A percentile compares a stretch with the other conserved stretches of the same genome.
Evolutionary conservation across 2,888 invertebrate species (phyloP).

Genomic region (Hecatera dysodea): DNA sequence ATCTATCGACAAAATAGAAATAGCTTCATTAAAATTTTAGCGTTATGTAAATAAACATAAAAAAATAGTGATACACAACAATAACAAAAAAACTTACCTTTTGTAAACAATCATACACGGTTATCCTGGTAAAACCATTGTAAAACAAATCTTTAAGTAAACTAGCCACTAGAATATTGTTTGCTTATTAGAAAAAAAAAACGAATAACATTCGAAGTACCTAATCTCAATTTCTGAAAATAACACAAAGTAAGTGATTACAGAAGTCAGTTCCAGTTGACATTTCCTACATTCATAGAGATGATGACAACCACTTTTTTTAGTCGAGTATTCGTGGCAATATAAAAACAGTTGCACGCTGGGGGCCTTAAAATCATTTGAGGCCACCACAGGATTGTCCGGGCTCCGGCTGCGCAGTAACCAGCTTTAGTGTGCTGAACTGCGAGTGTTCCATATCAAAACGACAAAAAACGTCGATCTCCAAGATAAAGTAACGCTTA

Average conservation of each 20-base stretch:
- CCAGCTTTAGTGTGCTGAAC: too few species aligned
- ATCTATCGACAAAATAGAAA: slow-evolving; percentile 20
- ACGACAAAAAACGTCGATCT: too few species aligned
- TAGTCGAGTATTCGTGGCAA: slow-evolving; percentile 27
- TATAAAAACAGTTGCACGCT: too few species aligned
- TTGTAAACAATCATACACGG: slow-evolving; percentile 20
- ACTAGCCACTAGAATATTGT: slow-evolving; percentile 30
- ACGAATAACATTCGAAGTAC: background rate
- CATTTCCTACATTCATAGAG: slow-evolving; percentile 7
- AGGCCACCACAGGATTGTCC: too few species aligned
- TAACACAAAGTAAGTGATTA: slow-evolving; percentile 40
- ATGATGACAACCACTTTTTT: background rate
- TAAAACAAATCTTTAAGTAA: slow-evolving; percentile 2
- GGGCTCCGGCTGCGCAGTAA: too few species aligned
- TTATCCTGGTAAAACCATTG: slow-evolving; percentile 44
- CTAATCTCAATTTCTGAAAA: slow-evolving; percentile 38
- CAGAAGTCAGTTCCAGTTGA: slow-evolving; percentile 20
- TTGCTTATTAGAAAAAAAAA: slow-evolving; percentile 24
- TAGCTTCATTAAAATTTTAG: slow-evolving; percentile 12
- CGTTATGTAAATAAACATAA: slow-evolving; percentile 59
- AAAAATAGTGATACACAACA: slow-evolving; percentile 12
- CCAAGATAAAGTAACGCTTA: too few species aligned
- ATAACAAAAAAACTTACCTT: slow-evolving; percentile 44
- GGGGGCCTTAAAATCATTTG: too few species aligned
- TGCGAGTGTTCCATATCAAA: too few species aligned